Base-by-base conservation (phyloP, 2,888 invertebrate species). In the Spilarctia lutea region DNA sequence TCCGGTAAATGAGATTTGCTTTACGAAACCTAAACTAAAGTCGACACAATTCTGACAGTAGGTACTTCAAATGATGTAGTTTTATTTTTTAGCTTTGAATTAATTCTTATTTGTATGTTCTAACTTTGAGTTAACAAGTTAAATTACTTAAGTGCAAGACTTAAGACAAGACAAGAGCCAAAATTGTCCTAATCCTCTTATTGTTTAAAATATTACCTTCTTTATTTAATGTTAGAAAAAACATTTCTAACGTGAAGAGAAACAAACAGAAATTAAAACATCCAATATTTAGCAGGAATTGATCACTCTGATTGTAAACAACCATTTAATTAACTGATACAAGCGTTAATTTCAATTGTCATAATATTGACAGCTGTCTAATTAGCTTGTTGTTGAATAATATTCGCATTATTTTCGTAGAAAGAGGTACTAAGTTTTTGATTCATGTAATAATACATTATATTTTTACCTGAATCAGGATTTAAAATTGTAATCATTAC, bases 281-380 rank as follows among this genome's bases (percentile, higher is more conserved):
- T 20, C 27, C 20, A 42, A 30, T n/a, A 63, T 33, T 30, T 42
- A 33, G n/a, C 16, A 65, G 33, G n/a, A 66, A 52, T 72, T 56
- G 67, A 56, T 67, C 52, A 67, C 65, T 18, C 52, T 69, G 73
- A 70, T 48, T 69, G 73, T 48, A 65, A 52, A 39, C 52, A 52
- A n/a, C 35, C 69, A 68, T 8, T 65, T 69, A 65, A 74, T 74
- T 69, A 74, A 70, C 65, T 27, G 68, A 60, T 73, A 63, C 68
- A 63, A 68, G 48, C 35, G 73, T 63, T 68, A 73, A 73, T 73
- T 63, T 65, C 63, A 68, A 63, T 68, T 65, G 73, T 68, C 73
- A 73, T 65, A 74, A 74, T 70, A 74, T 74, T 69, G 73, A 74
- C 73, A 70, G 24, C 45, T 68, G 63, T 73, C 69, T 70, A 74